Evolutionary conservation across 2,113 vertebrate species (phyloP), one percentile per base, ranked within the genome.

Genomic region (Hoplias malabaricus): DNA sequence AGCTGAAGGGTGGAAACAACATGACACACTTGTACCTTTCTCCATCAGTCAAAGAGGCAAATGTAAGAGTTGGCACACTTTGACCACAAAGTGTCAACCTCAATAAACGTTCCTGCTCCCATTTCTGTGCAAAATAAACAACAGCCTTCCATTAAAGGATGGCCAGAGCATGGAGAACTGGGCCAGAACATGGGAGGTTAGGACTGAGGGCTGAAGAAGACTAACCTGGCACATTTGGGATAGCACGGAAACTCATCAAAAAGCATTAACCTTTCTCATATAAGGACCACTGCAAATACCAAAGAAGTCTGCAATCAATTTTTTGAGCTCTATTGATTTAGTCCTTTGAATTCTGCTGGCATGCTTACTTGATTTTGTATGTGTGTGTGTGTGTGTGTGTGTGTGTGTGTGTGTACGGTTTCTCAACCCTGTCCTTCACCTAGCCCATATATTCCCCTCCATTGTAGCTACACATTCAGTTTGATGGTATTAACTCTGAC

Each of bases 21-120:
- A 54, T 71, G 69, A 69, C 36, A 77, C 21, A 53, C 42, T 57
- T 77, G 75, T 78, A 38, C 42, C 42, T 65, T 71, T 67, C 73
- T 57, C 78, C n/a, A 86, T 90, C 83, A 85, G 85, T 92, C 90
- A 89, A 29, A 23, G 9, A 38, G 73, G 73, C 81, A 78, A 84
- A 89, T 84, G 84, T 82, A 74, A 34, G 16, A 81, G 83, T 85
- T 77, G 53, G 80, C 79, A 86, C 74, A 77, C 79, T 82, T 83
- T 81, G 85, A 84, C 81, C 73, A 73, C 84, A 83, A 81, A 78
- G 80, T 87, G 86, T 84, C 88, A 86, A 83, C 42, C 83, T 82
- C 72, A 68, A 84, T 85, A 84, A 88, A 87, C 40, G 54, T 82
- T 85, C 83, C 82, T 73, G 73, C 75, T 87, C 74, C 82, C 78